These are phyloP conservation scores for Brachionus sp. DNA, from an alignment of 1,140 invertebrate species.

Conservation along the genomic window DNA sequence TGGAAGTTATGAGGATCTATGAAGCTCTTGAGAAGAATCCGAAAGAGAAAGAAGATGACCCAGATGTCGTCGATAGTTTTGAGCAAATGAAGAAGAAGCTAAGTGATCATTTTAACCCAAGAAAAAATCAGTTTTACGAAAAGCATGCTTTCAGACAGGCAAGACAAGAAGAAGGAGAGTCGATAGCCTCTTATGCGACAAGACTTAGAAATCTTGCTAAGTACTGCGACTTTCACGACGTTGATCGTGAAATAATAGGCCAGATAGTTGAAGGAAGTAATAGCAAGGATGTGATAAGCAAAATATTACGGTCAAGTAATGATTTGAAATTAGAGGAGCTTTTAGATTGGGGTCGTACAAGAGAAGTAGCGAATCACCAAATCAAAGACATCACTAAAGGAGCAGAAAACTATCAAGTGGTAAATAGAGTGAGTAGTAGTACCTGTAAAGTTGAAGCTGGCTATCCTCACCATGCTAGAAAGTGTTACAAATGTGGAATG, in stretches of 20 bases:
- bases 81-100: constrained; percentile 2
- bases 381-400: not conserved
- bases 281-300: not conserved
- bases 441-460: no score
- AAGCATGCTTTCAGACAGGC: not conserved
- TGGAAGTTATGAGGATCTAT: not conserved
- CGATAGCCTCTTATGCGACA: not conserved
- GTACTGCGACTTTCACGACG: not conserved
- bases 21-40: not conserved
- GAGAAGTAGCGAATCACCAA: not conserved
- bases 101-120: constrained; percentile 9
- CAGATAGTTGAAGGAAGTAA: not conserved
- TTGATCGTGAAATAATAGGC: not conserved
- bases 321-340: constrained; percentile 1
- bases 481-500: not conserved
- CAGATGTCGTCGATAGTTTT: not conserved
- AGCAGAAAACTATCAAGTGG: not conserved
- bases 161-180: not conserved
- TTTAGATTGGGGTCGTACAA: not conserved
- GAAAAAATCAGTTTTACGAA: not conserved
- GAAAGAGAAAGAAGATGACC: not conserved
- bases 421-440: no score
- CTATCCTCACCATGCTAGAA: no score
- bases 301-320: not conserved
- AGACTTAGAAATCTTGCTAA: not conserved